Evolutionary conservation across 2,797 vertebrate species (phyloP), one percentile per base, ranked within the genome.

Genomic region (Vultur gryphus): DNA sequence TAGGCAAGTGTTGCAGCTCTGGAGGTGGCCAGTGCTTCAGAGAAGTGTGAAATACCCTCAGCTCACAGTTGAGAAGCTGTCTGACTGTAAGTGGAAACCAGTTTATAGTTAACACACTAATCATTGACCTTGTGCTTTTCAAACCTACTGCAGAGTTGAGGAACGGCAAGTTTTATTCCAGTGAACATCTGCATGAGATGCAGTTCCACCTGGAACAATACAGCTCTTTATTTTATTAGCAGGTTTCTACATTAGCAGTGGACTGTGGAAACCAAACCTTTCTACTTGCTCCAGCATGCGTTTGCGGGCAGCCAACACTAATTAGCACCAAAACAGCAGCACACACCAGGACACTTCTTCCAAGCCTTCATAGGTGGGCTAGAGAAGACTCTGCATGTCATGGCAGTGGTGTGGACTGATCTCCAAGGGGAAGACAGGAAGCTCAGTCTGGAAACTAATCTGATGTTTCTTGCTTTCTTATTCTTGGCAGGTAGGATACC

Each of bases 401-500:
- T 87, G 80, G 84, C 93, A 96, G 55, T 33, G 61, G 11, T 55
- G 37, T 59, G 83, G 71, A 69, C 67, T 75, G 64, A 55, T 57
- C 86, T 93, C 93, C 43, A 83, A 87, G 82, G 49, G 75, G 65
- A 95, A 89, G 89, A 89, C 65, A 84, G 90, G 89, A 97, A 97
- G 88, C 61, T 94, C 58, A 78, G 78, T 41, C 76, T 97, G 95
- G 78, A 97, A 96, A 92, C 46, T 39, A 81, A 85, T 43, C 61
- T 44, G 69, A 55, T 43, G 48, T 72, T 87, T 87, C 78, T 78
- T 85, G 64, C 72, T 94, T 89, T 96, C 93, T 96, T 97, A 72
- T 95, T 95, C 78, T 95, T 97, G 97, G 96, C 95, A 96, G 88
- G 88, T 95, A 83, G 82, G 73, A 59, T 29, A 96, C 95, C 95